These are phyloP conservation scores for Dione juno DNA, from an alignment of 2,888 invertebrate species.

Conservation along the genomic window DNA sequence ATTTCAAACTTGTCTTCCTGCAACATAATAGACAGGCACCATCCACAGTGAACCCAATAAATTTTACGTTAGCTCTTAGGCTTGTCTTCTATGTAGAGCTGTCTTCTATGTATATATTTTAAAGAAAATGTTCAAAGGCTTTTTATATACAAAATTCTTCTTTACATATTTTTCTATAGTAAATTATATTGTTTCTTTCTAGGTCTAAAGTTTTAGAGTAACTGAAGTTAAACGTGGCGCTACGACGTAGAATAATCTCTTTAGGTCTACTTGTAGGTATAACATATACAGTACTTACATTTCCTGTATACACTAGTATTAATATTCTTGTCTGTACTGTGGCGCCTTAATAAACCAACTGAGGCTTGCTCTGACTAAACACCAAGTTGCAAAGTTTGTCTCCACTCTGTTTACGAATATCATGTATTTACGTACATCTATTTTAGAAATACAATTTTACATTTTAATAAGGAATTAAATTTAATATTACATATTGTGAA, in stretches of 20 bases:
- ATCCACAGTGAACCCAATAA: no score
- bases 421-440: background rate
- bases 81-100: no score
- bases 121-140: no score
- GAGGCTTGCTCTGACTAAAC: conserved; percentile 30
- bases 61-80: no score
- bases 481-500: no score
- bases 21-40: no score
- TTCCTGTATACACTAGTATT: conserved; percentile 7
- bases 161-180: no score
- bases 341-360: conserved; percentile 24
- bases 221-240: conserved; percentile 12
- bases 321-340: conserved; percentile 27
- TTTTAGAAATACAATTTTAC: background rate
- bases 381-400: conserved; percentile 13
- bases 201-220: background rate
- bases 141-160: no score
- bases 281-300: conserved; percentile 25
- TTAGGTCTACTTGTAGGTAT: conserved; percentile 17
- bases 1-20: no score
- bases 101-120: no score
- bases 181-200: background rate
- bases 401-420: background rate
- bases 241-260: conserved; percentile 16
- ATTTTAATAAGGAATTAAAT: background rate